Percentiles rank a stretch among this genome's conserved stretches.
These are phyloP conservation scores for Plutomurus gul DNA, from an alignment of 1,140 invertebrate species.

Conservation along the genomic window DNA sequence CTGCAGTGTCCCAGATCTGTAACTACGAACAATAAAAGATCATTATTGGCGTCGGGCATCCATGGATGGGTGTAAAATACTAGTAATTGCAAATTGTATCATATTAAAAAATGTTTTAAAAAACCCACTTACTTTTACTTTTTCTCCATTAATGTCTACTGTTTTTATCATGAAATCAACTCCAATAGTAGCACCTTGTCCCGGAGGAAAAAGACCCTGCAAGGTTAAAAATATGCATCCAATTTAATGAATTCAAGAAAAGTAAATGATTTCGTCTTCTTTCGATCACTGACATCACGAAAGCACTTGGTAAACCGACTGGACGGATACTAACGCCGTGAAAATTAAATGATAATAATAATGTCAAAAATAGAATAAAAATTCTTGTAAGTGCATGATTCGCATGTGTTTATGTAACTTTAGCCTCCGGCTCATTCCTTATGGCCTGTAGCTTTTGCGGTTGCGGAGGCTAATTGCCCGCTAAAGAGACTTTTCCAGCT, in stretches of 20 bases:
- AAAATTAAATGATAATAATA: no score
- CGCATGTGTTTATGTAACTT: no score
- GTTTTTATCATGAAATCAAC: slow-evolving; percentile 99
- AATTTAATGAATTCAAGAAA: background rate
- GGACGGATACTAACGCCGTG: no score
- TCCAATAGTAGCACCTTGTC: slow-evolving; percentile 97
- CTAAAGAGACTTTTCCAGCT: no score
- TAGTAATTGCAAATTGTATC: background rate
- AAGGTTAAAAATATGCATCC: slow-evolving; percentile 52
- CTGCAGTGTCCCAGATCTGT: slow-evolving; percentile 67
- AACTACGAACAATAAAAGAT: slow-evolving; percentile 27
- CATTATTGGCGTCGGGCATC: background rate
- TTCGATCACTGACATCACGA: no score
- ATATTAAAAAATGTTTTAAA: background rate
- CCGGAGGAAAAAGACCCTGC: slow-evolving; percentile 88
- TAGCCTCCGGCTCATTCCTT: no score
- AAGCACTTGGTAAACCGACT: no score
- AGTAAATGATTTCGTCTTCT: background rate
- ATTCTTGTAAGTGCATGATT: no score
- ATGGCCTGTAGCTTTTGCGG: no score
- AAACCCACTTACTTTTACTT: slow-evolving; percentile 83
- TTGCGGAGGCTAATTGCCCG: no score
- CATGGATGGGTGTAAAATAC: background rate
- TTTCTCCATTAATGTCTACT: slow-evolving; percentile 96
- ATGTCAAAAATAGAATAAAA: no score